Conservation (phyloP, 2,113 vertebrate species). For the Tetrao urogallus region DNA sequence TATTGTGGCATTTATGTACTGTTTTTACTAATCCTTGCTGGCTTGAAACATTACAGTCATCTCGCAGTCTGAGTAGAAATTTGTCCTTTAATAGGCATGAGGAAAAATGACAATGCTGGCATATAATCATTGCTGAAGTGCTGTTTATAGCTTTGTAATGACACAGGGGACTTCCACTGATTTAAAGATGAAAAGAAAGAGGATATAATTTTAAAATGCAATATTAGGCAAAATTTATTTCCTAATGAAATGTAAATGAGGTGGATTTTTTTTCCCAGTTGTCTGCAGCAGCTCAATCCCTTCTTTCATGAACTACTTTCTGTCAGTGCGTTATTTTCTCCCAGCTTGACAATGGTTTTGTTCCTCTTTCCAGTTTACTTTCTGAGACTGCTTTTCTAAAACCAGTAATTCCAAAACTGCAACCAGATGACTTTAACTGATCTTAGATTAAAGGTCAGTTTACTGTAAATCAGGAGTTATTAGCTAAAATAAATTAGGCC, state of each 20-base stretch:
- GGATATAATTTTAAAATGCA: neutral
- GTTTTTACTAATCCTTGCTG: constrained; percentile 7
- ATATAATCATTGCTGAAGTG: neutral
- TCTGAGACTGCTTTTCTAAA: neutral
- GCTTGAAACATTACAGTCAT: neutral
- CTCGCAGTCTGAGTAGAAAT: constrained; percentile 7
- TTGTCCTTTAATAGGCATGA: neutral
- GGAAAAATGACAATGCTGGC: constrained; percentile 8
- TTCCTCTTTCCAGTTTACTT: neutral
- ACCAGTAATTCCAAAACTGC: neutral
- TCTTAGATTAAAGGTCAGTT: neutral
- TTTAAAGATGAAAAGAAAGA: neutral
- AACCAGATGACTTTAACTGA: neutral
- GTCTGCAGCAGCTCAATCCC: neutral
- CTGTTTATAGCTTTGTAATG: neutral
- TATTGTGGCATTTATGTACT: neutral
- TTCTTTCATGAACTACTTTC: neutral
- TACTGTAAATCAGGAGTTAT: neutral
- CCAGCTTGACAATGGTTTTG: neutral
- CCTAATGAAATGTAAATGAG: neutral
- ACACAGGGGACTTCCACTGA: neutral
- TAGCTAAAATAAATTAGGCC: neutral
- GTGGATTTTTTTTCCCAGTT: neutral
- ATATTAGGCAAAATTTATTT: neutral
- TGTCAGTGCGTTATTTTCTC: neutral